Base-by-base conservation (phyloP, 2,888 invertebrate genomes). In the Ochropacha duplaris region DNA sequence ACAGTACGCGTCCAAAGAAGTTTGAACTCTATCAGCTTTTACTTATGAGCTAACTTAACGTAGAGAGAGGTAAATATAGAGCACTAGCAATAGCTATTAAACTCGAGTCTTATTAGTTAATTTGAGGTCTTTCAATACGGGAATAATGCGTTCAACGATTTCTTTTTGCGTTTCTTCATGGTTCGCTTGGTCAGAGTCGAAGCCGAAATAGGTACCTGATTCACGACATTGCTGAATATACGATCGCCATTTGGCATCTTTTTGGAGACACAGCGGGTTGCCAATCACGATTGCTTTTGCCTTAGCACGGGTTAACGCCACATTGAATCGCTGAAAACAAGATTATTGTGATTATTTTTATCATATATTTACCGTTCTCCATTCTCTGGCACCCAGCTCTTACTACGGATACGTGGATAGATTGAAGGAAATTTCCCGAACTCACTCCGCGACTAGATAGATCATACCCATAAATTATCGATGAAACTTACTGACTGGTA, bases 221-320 rank as follows among this genome's bases (percentile, higher is more conserved):
- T 77, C 69, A 54, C 79, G 74, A 64, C 93, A 91, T 22, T 69
- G 70, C 4, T 86, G 59, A 22, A 93, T 93, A 54, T 82, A 88
- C 22, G 63, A 61, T 11, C 68, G 67, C 93, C 93, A 93, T 60
- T 86, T 83, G 5, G 74, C 59, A 39, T 83, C 78, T 55, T 81
- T 82, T 31, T 79, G 72, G 28, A 94, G 75, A 14, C 92, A 89
- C 0, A 81, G 65, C 44, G 78, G 95, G 90, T 90, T 95, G 78
- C 83, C 95, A 83, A 87, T 69, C 24, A 86, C 87, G 28, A 96
- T 94, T n/a, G 95, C 81, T 61, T 96, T 93, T n/a, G 95, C 93
- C 81, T 95, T 95, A 0, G 96, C 96, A 57, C 96, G 87, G 0
- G 96, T 96, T 8, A 96, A 72, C 0, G 96, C 94, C 2, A 97